Percentiles rank a stretch among this genome's conserved stretches.
These are phyloP conservation scores for Drosophila siamana DNA, from an alignment of 2,888 invertebrate genomes.

Conservation along the genomic window DNA sequence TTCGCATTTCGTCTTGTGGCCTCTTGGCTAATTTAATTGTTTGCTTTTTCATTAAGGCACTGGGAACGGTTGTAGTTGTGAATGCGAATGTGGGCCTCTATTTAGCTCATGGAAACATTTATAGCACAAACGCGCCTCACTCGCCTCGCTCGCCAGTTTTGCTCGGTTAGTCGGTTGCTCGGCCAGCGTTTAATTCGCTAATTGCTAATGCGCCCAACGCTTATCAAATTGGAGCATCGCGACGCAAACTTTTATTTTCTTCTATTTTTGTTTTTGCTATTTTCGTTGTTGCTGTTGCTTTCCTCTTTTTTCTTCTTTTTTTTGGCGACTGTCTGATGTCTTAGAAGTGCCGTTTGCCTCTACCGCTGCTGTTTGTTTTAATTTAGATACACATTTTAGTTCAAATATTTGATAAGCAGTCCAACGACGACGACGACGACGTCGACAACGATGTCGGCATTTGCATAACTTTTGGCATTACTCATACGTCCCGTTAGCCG, in stretches of 20 bases:
- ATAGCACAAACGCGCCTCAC: constrained; percentile 60
- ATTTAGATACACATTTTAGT: constrained; percentile 79
- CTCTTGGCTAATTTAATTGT: constrained; percentile 81
- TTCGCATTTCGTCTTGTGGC: constrained; percentile 68
- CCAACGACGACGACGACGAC: constrained; percentile 15
- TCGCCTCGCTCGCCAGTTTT: constrained; percentile 1
- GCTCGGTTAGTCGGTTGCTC: constrained; percentile 14
- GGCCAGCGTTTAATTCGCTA: constrained; percentile 78
- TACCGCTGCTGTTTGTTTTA: constrained; percentile 60
- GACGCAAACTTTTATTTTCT: constrained; percentile 56
- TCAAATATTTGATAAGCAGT: constrained; percentile 77
- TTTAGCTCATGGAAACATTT: constrained; percentile 80
- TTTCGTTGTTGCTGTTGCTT: constrained; percentile 5
- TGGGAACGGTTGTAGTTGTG: constrained; percentile 35
- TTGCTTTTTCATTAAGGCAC: constrained; percentile 74
- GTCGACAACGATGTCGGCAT: too few species aligned
- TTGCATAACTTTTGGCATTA: constrained; percentile 71
- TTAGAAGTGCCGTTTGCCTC: constrained; percentile 28
- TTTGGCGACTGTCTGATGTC: constrained; percentile 57
- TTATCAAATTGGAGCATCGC: constrained; percentile 81
- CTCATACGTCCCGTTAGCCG: constrained; percentile 66
- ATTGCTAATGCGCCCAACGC: constrained; percentile 74
- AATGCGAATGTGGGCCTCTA: constrained; percentile 34
- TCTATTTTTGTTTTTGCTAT: constrained; percentile 24
- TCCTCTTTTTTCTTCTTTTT: constrained; percentile 18